Evolutionary conservation across 2,797 vertebrate species (phyloP).

Genomic region (Poeciliopsis turneri): DNA sequence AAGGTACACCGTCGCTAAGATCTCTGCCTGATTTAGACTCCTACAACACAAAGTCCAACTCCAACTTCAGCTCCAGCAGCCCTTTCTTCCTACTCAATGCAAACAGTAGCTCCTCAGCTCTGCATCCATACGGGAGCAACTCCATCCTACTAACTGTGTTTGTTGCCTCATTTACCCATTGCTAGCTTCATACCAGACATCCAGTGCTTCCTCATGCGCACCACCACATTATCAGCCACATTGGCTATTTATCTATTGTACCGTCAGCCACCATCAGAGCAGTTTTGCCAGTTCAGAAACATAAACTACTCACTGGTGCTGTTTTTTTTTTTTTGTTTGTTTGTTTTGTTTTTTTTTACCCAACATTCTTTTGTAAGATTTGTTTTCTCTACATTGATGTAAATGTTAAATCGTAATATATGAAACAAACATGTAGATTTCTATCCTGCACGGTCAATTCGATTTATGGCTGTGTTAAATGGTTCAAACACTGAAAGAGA

Average conservation of each 20-base stretch:
- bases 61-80: constrained; percentile 67
- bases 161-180: constrained; percentile 63
- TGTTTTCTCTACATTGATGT: constrained; percentile 16
- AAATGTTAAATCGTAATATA: constrained; percentile 11
- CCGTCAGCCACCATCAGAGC: constrained; percentile 36
- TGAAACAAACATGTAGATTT: background rate
- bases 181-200: constrained; percentile 60
- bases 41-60: constrained; percentile 65
- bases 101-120: constrained; percentile 75
- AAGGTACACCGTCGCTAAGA: constrained; percentile 88
- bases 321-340: constrained; percentile 17
- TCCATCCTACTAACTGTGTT: constrained; percentile 75
- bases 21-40: constrained; percentile 68
- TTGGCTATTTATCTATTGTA: background rate
- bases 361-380: constrained; percentile 39
- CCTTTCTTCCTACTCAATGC: constrained; percentile 70
- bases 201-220: constrained; percentile 14
- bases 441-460: background rate
- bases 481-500: background rate
- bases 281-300: constrained; percentile 36
- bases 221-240: constrained; percentile 11
- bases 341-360: constrained; percentile 23
- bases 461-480: constrained; percentile 7
- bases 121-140: constrained; percentile 48
- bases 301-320: constrained; percentile 40